A percentile compares a stretch with the other conserved stretches of the same genome.
Evolutionary conservation across 2,797 vertebrate genomes (phyloP).

Genomic region (Sebastes taczanowskii): DNA sequence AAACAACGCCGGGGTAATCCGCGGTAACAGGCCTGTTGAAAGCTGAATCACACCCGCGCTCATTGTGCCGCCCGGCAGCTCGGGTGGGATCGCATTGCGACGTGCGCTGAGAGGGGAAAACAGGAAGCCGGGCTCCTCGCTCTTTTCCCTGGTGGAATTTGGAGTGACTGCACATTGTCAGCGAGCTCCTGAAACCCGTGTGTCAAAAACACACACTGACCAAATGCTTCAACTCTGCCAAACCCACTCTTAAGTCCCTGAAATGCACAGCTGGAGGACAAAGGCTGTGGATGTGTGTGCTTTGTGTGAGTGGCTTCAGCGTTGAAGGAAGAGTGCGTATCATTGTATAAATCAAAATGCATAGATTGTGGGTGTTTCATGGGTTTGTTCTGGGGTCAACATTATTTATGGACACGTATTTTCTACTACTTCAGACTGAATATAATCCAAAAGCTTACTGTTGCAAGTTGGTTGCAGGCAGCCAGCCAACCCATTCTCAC

Average conservation of each 20-base stretch:
- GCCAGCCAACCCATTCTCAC: too few relatives aligned
- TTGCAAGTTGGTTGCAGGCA: neutral
- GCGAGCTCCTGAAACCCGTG: slow-evolving; percentile 42
- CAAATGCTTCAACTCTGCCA: slow-evolving; percentile 51
- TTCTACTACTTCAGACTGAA: neutral
- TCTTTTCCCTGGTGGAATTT: slow-evolving; percentile 44
- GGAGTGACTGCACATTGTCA: slow-evolving; percentile 55
- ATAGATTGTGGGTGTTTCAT: neutral
- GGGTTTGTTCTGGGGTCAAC: neutral
- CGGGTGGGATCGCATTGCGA: slow-evolving; percentile 48
- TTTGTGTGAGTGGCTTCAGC: neutral
- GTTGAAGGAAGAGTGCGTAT: neutral
- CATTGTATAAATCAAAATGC: neutral
- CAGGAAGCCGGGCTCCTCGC: slow-evolving; percentile 50
- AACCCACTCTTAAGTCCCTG: slow-evolving; percentile 55
- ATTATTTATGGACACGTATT: neutral
- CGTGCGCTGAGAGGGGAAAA: slow-evolving; percentile 48
- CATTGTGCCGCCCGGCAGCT: slow-evolving; percentile 31
- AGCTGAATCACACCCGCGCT: slow-evolving; percentile 66
- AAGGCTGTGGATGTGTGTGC: slow-evolving; percentile 18
- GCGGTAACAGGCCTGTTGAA: slow-evolving; percentile 77
- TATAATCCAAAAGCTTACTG: neutral
- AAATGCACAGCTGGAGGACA: slow-evolving; percentile 65
- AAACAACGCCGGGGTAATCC: slow-evolving; percentile 71
- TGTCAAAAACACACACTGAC: slow-evolving; percentile 29